These are phyloP conservation scores for Gymnothorax reevesii DNA, from an alignment of 2,797 vertebrate species.

Conservation along the genomic window DNA sequence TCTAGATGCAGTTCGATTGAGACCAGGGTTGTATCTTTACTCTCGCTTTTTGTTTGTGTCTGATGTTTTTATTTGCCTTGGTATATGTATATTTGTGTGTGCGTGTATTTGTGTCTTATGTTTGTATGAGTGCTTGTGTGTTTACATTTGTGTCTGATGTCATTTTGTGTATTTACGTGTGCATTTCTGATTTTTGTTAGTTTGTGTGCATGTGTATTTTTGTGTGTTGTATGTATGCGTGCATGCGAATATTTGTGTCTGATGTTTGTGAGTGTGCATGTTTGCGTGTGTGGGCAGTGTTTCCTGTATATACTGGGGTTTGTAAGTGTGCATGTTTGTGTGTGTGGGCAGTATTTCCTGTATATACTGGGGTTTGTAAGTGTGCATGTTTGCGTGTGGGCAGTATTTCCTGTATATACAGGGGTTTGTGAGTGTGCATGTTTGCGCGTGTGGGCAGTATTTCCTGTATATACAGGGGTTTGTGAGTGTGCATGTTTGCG, in stretches of 20 bases:
- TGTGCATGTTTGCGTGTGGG: background rate
- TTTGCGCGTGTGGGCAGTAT: no score
- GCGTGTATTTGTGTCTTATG: background rate
- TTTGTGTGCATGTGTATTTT: background rate
- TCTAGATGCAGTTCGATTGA: background rate
- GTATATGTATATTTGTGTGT: conserved; percentile 7
- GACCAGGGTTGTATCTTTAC: background rate
- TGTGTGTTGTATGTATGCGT: background rate
- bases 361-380: background rate
- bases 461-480: no score
- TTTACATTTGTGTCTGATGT: background rate
- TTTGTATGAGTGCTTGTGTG: background rate
- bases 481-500: no score
- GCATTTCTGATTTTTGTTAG: background rate
- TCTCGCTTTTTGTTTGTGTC: background rate
- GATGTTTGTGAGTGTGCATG: background rate
- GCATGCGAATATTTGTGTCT: background rate
- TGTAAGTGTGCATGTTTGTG: background rate
- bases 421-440: no score
- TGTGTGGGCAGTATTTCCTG: background rate
- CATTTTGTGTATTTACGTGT: background rate
- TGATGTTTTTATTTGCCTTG: background rate
- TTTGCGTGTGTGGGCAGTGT: background rate
- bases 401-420: no score
- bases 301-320: background rate